Evolutionary conservation across 2,113 vertebrate genomes (phyloP).

Genomic region (Lathamus discolor): DNA sequence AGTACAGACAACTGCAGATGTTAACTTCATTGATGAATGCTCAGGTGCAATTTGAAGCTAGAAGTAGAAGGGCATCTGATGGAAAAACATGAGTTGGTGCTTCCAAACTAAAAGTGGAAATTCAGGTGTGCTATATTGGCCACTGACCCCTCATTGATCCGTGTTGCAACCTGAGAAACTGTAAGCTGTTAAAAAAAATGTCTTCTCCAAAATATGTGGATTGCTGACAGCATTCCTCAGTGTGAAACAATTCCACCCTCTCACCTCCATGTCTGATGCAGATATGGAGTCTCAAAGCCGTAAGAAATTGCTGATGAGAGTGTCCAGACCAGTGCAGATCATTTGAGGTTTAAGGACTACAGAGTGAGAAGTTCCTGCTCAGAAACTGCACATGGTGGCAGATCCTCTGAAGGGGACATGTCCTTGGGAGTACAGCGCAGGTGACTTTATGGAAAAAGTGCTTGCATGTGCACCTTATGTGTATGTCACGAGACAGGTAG

Average conservation of each 20-base stretch:
- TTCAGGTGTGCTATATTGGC: neutral
- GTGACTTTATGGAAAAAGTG: neutral
- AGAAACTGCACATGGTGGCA: neutral
- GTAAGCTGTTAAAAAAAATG: neutral
- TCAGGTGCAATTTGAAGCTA: neutral
- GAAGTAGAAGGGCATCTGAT: neutral
- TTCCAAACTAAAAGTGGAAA: neutral
- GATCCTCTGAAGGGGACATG: neutral
- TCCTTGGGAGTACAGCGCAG: neutral
- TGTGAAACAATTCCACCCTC: neutral
- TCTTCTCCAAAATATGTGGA: neutral
- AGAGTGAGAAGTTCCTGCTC: neutral
- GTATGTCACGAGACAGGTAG: neutral
- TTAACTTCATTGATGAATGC: neutral
- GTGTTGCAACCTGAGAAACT: neutral
- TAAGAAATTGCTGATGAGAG: neutral
- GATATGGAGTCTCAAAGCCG: neutral
- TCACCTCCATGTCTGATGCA: neutral
- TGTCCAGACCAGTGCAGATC: neutral
- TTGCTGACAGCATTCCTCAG: neutral
- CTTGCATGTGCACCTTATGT: neutral
- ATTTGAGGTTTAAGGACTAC: neutral
- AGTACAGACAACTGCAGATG: neutral
- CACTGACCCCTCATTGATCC: neutral
- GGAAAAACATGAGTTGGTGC: neutral